phyloP scores from a whole-genome alignment of 2,888 invertebrate species.

The Allophyes oxyacanthae region DNA sequence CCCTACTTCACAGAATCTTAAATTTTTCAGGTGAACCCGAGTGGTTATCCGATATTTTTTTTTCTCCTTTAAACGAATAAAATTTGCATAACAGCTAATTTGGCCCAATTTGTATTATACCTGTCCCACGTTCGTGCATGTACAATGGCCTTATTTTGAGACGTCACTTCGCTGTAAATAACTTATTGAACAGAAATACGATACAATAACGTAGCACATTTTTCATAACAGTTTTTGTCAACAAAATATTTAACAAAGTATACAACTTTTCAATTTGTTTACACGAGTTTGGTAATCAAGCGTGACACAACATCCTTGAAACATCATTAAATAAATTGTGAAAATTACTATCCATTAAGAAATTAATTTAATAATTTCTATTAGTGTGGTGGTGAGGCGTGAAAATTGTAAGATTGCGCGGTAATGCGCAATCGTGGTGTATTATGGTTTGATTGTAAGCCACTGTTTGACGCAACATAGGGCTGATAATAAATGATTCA shows the following conservation, averaged over 20 bases:
- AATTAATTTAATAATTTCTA: conserved; percentile 49
- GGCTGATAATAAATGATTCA: conserved; percentile 69
- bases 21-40: conserved; percentile 75
- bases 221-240: conserved; percentile 14
- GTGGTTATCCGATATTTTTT: conserved; percentile 71
- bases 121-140: conserved; percentile 52
- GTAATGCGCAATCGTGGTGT: conserved; percentile 41
- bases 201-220: conserved; percentile 1
- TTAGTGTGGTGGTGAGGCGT: conserved; percentile 42
- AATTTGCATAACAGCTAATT: conserved; percentile 74
- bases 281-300: conserved; percentile 38
- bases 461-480: conserved; percentile 44
- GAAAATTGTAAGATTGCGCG: conserved; percentile 44
- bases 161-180: not conserved
- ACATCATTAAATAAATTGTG: conserved; percentile 48
- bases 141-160: conserved; percentile 28
- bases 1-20: conserved; percentile 68
- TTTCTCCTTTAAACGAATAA: conserved; percentile 48
- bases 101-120: conserved; percentile 67
- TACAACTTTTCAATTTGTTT: conserved; percentile 39
- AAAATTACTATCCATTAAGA: conserved; percentile 44
- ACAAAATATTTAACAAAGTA: conserved; percentile 31
- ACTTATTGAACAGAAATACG: not conserved
- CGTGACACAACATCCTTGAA: conserved; percentile 49
- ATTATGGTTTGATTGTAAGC: conserved; percentile 57